Base-by-base conservation (phyloP, 2,888 invertebrate genomes). In the Eristalinus aeneus region DNA sequence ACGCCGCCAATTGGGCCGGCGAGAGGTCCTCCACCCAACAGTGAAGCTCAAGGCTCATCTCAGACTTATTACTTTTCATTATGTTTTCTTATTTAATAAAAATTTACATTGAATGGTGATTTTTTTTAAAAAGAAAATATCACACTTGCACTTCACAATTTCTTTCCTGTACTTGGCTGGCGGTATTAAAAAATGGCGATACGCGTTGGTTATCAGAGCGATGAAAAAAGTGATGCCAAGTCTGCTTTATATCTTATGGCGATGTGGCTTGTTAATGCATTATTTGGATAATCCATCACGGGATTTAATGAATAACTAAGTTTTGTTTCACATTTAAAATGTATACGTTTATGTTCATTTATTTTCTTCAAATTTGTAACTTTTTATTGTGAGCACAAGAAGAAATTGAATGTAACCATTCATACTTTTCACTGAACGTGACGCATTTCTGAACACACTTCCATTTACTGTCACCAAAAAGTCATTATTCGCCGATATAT, bases 21-120 rank as follows among this genome's bases (percentile, higher is more conserved):
- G 95, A 94, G 0, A 96, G 92, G 58, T 95, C 95, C 83, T 97
- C 97, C 46, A 95, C 94, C 94, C 94, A 95, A 90, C 95, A 96
- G 88, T 96, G 96, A 90, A 97, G 93, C 79, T 95, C 94, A 64
- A 96, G 91, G 67, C 89, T 89, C 78, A 92, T 90, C 85, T 92
- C 91, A 81, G 89, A 90, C 87, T 90, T 90, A 4, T 90, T 89
- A 53, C 90, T 90, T 72, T 91, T 91, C 91, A 92, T 90, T 77
- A 16, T 72, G 22, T 46, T 27, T 6, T 2, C 6, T 22, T 31
- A 27, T 64, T 56, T 16, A 12, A 2, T 1, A 46, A 8, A 6
- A 46, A 46, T 8, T 46, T 16, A 16, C 46, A 46, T 46, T 5
- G 46, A 46, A 46, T 8, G 9, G 16, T 46, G 8, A 46, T 16